phyloP scores from a whole-genome alignment of 2,113 vertebrate species.

The Hippocampus mohnikei region DNA sequence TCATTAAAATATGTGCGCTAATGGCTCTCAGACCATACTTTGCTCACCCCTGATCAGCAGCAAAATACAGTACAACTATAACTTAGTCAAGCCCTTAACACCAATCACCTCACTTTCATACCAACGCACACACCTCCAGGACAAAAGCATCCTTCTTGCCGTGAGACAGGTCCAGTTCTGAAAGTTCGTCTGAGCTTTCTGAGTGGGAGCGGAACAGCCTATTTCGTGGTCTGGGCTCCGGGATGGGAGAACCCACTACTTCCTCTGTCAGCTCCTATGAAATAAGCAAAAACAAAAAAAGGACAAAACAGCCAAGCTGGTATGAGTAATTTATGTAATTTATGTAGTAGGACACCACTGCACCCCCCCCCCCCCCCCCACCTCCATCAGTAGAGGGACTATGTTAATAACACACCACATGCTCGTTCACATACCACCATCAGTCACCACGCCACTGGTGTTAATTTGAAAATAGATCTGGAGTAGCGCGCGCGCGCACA shows the following conservation, averaged over 20 bases:
- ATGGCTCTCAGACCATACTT: not conserved
- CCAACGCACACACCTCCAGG: conserved; percentile 79
- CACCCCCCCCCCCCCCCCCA: conserved; percentile 13
- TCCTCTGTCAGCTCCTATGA: conserved; percentile 76
- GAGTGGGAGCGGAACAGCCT: conserved; percentile 91
- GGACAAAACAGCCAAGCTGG: not conserved
- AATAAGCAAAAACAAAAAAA: conserved; percentile 5
- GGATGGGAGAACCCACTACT: conserved; percentile 83
- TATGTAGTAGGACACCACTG: conserved; percentile 7
- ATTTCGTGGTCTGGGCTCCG: conserved; percentile 88
- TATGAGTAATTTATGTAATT: not conserved
- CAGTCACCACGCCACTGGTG: conserved; percentile 22
- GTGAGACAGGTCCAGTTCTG: conserved; percentile 93
- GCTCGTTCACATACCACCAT: conserved; percentile 20
- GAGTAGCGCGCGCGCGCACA: conserved; percentile 14
- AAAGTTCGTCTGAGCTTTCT: conserved; percentile 94
- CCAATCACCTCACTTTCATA: not conserved
- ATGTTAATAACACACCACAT: conserved; percentile 53
- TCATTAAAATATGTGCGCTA: not conserved
- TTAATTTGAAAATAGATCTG: conserved; percentile 44
- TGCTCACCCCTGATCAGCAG: not conserved
- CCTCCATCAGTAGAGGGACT: conserved; percentile 21
- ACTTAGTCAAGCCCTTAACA: not conserved
- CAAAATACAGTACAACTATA: not conserved
- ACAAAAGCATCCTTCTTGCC: conserved; percentile 98